phyloP scores from a whole-genome alignment of 2,113 vertebrate genomes.

The Herpetotheres cachinnans region DNA sequence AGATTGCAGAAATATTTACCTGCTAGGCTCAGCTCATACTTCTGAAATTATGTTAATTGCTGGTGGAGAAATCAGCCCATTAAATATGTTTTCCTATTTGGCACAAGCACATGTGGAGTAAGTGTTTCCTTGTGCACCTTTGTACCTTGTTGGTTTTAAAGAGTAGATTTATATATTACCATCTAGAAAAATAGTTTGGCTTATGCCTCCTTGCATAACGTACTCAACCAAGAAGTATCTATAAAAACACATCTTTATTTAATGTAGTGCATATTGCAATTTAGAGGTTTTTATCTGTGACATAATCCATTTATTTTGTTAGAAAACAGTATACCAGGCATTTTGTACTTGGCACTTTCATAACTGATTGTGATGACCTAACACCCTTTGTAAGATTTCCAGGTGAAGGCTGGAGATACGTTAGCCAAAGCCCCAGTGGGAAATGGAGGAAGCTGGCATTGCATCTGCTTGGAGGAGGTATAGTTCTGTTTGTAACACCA shows the following conservation, averaged over 20 bases:
- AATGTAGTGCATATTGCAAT: neutral
- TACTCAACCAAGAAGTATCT: neutral
- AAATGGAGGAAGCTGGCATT: neutral
- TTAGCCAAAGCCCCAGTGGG: neutral
- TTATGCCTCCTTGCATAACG: neutral
- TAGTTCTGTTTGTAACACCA: neutral
- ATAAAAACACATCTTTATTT: neutral
- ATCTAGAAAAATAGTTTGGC: neutral
- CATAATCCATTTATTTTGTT: neutral
- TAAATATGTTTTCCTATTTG: neutral
- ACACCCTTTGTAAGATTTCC: neutral
- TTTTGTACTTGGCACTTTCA: neutral
- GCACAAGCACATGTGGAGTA: neutral
- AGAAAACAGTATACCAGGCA: neutral
- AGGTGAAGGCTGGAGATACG: neutral
- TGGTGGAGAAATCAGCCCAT: neutral
- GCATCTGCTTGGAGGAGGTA: neutral
- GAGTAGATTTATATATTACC: neutral
- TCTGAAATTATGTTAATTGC: neutral
- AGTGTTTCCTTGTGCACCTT: neutral
- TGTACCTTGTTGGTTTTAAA: neutral
- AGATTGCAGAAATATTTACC: neutral
- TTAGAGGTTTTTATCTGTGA: neutral
- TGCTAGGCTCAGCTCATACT: neutral
- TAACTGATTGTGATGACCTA: neutral